These are phyloP conservation scores for Hipposideros larvatus DNA, from an alignment of 2,797 vertebrate species.

Conservation along the genomic window DNA sequence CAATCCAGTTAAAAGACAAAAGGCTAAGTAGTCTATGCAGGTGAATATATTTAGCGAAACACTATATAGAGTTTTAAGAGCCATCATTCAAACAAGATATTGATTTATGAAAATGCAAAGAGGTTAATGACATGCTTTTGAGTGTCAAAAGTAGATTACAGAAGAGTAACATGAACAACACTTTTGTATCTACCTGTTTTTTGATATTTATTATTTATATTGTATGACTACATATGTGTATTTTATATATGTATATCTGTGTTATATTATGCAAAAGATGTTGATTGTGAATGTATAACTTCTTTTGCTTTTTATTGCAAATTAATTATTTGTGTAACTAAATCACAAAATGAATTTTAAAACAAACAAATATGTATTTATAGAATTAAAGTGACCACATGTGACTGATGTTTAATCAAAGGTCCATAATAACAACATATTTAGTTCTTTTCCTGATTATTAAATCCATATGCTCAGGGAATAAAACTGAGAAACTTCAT, in stretches of 20 bases:
- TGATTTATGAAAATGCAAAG: conserved; percentile 5
- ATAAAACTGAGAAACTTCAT: not conserved
- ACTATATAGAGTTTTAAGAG: not conserved
- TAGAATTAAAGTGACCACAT: not conserved
- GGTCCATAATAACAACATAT: not conserved
- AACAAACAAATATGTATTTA: not conserved
- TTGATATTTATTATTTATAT: not conserved
- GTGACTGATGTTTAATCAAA: not conserved
- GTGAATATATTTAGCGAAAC: not conserved
- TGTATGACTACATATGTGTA: not conserved
- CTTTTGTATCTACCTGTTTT: not conserved
- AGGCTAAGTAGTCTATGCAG: not conserved
- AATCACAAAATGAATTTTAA: conserved; percentile 7
- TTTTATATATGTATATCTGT: not conserved
- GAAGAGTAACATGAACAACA: not conserved
- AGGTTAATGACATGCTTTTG: not conserved
- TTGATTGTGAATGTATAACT: not conserved
- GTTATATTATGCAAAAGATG: not conserved
- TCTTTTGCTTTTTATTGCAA: not conserved
- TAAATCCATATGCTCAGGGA: not conserved
- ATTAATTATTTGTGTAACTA: conserved; percentile 24
- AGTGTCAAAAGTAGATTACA: not conserved
- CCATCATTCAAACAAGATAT: not conserved
- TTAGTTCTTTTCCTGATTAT: not conserved
- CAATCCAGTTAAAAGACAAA: not conserved